Base-by-base conservation (phyloP, 2,113 vertebrate species). In the Ramphastos sulfuratus region DNA sequence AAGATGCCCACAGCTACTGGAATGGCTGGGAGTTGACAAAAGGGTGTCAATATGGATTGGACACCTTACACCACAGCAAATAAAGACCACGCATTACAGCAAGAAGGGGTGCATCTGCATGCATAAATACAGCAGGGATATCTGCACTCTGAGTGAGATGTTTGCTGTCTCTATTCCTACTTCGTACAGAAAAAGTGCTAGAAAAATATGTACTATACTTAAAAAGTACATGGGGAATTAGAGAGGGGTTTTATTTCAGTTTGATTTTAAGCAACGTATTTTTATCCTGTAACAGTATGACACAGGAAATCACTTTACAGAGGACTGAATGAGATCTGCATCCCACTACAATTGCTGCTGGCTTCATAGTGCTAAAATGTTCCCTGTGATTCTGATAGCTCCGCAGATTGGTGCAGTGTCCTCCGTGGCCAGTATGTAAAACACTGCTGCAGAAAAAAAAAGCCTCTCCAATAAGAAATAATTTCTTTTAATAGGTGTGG, bases 351-450 rank as follows among this genome's bases (percentile, higher is more conserved):
- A 12, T 35, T 82, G 58, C 59, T 87, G 7, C 25, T 80, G 75
- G 44, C 28, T 89, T 89, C 58, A 33, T 6, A 58, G 55, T 19
- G 30, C 17, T 87, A 61, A 89, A 91, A 75, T 3, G 2, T 30
- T 83, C 64, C 23, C 33, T 74, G 46, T 46, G 46, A 80, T 91
- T 90, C 88, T 72, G 54, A 65, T 82, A 89, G 81, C 74, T 94
- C 90, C 88, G 90, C 83, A 96, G 80, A 86, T 14, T 93, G 92
- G 50, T 88, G 90, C 96, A 94, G 90, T 79, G 74, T 12, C 84
- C 35, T 89, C 77, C 0, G 7, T 73, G 83, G 89, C 39, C 81
- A 76, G 70, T 82, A 93, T 94, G 92, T 82, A 96, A 92, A 95
- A 82, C 35, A 73, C 5, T 92, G 55, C 82, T 74, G 73, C 42